Evolutionary conservation across 2,113 vertebrate species (phyloP).

Genomic region (Sciurus niger): DNA sequence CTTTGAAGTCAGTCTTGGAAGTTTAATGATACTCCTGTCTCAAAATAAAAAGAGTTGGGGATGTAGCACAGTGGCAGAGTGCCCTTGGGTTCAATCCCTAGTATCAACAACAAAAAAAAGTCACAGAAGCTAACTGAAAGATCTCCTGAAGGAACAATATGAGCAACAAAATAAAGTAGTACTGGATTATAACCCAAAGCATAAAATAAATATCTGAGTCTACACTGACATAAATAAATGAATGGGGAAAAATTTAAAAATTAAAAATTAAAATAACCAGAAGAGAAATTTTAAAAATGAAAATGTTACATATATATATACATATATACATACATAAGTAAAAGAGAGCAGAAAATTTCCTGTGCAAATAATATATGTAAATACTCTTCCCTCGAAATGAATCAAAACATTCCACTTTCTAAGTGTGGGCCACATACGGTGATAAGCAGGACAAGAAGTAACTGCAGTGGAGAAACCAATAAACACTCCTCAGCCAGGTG

Average conservation of each 20-base stretch:
- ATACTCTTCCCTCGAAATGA: background rate
- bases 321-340: background rate
- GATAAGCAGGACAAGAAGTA: background rate
- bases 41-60: no score
- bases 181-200: conserved; percentile 3
- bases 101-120: background rate
- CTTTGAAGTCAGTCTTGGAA: no score
- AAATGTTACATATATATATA: no score
- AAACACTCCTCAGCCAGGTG: background rate
- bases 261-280: background rate
- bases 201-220: background rate
- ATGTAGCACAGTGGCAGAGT: no score
- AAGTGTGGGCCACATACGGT: background rate
- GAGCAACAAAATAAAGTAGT: background rate
- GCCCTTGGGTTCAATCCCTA: no score
- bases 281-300: background rate
- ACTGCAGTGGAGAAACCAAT: background rate
- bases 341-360: background rate
- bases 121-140: background rate
- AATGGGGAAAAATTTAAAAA: background rate
- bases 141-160: background rate
- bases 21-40: no score
- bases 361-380: background rate
- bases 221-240: background rate
- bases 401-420: background rate